A percentile compares a stretch with the other conserved stretches of the same genome.
These are phyloP conservation scores for Pituophis catenifer DNA, from an alignment of 2,113 vertebrate genomes.

Conservation along the genomic window DNA sequence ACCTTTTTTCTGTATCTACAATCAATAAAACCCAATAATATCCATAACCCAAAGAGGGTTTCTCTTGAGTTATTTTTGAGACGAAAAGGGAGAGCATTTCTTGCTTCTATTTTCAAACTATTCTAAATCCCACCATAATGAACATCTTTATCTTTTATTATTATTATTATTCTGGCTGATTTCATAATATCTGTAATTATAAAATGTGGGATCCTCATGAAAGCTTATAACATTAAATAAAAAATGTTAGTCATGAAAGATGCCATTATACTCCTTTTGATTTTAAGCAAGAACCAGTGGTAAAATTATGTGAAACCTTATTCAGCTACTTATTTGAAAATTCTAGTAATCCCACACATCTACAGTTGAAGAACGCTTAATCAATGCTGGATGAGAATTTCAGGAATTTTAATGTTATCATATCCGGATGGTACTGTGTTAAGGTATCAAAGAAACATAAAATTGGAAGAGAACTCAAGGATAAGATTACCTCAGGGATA, in stretches of 20 bases:
- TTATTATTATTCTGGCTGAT: background rate
- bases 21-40: background rate
- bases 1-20: background rate
- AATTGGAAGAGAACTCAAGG: background rate
- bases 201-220: background rate
- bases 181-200: background rate
- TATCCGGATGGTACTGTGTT: background rate
- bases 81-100: no score
- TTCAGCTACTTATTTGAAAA: background rate
- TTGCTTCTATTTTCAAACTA: background rate
- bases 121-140: background rate
- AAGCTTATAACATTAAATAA: background rate
- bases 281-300: background rate
- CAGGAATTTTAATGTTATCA: background rate
- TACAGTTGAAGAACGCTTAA: background rate
- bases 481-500: background rate
- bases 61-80: background rate
- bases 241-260: background rate
- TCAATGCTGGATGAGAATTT: background rate
- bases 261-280: background rate
- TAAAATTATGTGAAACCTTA: no score
- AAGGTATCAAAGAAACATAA: background rate
- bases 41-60: background rate
- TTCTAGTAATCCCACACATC: background rate
- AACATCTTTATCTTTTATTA: background rate